phyloP scores from a whole-genome alignment of 2,797 vertebrate species.

The Apodemus agrarius region DNA sequence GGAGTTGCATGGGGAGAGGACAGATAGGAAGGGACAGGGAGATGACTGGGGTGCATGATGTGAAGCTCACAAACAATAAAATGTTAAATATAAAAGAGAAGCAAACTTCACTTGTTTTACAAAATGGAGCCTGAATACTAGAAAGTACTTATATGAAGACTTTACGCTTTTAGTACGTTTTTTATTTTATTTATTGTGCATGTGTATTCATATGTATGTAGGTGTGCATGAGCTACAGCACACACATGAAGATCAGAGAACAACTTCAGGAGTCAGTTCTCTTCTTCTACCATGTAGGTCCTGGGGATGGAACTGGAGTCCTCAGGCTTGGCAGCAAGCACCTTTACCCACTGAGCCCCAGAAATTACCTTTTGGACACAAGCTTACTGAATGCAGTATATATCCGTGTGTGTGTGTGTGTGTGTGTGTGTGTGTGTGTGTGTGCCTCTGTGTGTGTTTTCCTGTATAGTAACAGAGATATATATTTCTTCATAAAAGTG shows the following conservation, averaged over 20 bases:
- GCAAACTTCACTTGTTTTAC: slow-evolving; percentile 94
- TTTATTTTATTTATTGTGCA: background rate
- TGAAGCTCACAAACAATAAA: background rate
- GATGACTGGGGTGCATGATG: background rate
- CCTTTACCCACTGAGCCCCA: background rate
- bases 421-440: slow-evolving; percentile 68
- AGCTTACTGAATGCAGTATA: slow-evolving; percentile 93
- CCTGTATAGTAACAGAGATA: slow-evolving; percentile 98
- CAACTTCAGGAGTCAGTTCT: background rate
- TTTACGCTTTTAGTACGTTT: slow-evolving; percentile 82
- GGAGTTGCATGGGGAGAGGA: background rate
- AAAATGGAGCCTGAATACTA: slow-evolving; percentile 95
- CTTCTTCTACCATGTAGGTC: background rate
- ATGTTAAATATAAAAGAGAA: slow-evolving; percentile 67
- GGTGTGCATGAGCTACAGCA: background rate
- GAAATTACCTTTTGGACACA: slow-evolving; percentile 87
- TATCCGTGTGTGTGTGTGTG: slow-evolving; percentile 74
- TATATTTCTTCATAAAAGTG: slow-evolving; percentile 95
- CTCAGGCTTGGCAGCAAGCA: background rate
- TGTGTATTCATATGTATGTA: background rate
- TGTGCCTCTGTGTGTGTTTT: slow-evolving; percentile 79
- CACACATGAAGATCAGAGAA: background rate
- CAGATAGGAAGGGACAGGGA: background rate
- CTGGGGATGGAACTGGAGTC: background rate
- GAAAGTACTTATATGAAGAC: slow-evolving; percentile 93